A percentile compares a stretch with the other conserved stretches of the same genome.
Conservation (phyloP, 2,888 invertebrate species). For the Cryptus viduatorius region DNA sequence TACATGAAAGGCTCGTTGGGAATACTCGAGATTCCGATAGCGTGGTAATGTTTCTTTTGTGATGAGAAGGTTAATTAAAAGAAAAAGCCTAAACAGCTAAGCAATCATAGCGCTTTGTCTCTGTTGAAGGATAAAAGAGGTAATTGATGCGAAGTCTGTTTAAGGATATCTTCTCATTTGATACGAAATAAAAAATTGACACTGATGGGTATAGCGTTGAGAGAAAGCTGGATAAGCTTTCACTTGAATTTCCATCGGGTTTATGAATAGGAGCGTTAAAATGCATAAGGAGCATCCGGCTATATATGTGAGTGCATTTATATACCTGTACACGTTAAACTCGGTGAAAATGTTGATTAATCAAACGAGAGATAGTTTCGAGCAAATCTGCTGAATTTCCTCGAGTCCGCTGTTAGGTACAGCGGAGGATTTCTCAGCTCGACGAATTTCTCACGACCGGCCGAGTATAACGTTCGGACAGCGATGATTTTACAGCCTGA, state of each 20-base stretch:
- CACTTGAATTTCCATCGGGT: conserved; percentile 23
- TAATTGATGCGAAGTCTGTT: not conserved
- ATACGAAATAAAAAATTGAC: not conserved
- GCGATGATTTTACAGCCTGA: conserved; percentile 75
- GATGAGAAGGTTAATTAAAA: not conserved
- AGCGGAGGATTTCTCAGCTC: not conserved
- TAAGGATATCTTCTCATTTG: conserved; percentile 13
- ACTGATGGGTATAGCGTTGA: conserved; percentile 12
- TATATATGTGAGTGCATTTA: not conserved
- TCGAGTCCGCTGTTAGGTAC: not conserved
- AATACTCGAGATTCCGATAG: too few species aligned
- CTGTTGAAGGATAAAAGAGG: not conserved
- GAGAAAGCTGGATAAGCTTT: conserved; percentile 32
- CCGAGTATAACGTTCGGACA: conserved; percentile 47
- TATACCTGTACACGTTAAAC: not conserved
- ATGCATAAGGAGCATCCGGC: conserved; percentile 24
- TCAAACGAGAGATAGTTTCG: not conserved
- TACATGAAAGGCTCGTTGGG: too few species aligned
- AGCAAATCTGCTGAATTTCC: conserved; percentile 21
- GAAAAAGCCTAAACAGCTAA: not conserved
- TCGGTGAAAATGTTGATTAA: conserved; percentile 10
- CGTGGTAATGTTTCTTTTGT: not conserved
- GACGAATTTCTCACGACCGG: conserved; percentile 57
- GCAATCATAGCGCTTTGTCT: not conserved
- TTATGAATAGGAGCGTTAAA: conserved; percentile 25